phyloP scores from a whole-genome alignment of 2,888 invertebrate genomes.

The Anagyrus pseudococci region DNA sequence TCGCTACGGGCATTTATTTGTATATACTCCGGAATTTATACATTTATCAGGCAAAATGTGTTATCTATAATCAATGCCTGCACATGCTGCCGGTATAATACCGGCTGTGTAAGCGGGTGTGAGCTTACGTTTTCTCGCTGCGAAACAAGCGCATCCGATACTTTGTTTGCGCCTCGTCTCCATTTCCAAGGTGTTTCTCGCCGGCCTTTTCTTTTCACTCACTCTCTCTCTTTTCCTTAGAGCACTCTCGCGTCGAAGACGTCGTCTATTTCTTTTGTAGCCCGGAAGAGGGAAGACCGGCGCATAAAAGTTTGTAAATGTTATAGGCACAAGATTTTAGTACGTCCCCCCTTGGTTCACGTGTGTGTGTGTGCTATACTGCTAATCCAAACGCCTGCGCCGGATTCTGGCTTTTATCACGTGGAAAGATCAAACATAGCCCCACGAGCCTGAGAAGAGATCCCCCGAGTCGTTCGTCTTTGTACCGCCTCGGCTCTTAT shows the following conservation, averaged over 20 bases:
- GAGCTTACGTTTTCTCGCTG: too few species aligned
- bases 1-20: too few species aligned
- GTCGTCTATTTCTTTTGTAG: not conserved
- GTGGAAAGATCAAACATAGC: not conserved
- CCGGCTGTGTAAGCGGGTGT: too few species aligned
- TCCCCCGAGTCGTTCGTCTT: too few species aligned
- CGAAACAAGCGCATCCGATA: not conserved
- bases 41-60: too few species aligned
- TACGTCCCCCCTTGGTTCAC: too few species aligned
- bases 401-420: not conserved
- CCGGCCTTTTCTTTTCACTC: too few species aligned
- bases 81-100: too few species aligned
- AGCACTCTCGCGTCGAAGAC: not conserved
- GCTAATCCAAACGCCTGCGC: not conserved
- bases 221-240: not conserved
- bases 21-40: too few species aligned
- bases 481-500: conserved; percentile 13
- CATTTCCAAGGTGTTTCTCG: not conserved
- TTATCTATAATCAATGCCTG: too few species aligned
- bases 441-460: not conserved
- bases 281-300: not conserved
- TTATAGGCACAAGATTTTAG: too few species aligned
- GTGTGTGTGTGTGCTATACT: not conserved
- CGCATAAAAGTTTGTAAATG: too few species aligned
- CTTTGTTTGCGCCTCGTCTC: conserved; percentile 4